A percentile compares a stretch with the other conserved stretches of the same genome.
Conservation (phyloP, 35 echinoderm and acorn worm genomes). For the Ophioderma brevispina region DNA sequence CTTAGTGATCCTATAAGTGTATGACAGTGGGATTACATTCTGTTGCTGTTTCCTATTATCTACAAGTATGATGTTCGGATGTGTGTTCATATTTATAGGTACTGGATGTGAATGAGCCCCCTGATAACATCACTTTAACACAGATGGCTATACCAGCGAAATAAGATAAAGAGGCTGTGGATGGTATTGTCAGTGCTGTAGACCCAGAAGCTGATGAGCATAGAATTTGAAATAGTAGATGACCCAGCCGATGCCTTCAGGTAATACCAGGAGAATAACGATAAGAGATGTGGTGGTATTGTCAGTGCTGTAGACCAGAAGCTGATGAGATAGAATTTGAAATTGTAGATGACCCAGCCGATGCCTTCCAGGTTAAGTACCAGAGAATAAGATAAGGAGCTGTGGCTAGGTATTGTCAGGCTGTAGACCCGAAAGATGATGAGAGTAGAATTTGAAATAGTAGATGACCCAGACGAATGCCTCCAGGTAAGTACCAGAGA, state of each 20-base stretch:
- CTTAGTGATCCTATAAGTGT: too few relatives aligned
- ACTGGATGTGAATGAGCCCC: conserved; percentile 29
- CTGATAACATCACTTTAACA: conserved; percentile 1
- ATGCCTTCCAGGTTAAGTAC: conserved; percentile 37
- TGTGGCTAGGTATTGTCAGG: too few relatives aligned
- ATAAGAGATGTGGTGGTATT: conserved; percentile 5
- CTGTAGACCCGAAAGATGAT: too few relatives aligned
- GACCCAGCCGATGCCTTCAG: too few relatives aligned
- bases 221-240: too few relatives aligned
- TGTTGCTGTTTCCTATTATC: too few relatives aligned
- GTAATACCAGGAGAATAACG: conserved; percentile 17
- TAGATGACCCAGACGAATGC: too few relatives aligned
- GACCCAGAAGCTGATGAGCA: conserved; percentile 31
- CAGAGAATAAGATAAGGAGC: too few relatives aligned
- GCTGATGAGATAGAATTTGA: conserved; percentile 34
- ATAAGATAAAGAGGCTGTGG: conserved; percentile 1
- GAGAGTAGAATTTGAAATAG: too few relatives aligned
- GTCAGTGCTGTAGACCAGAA: conserved; percentile 34
- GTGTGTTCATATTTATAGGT: conserved; percentile 13
- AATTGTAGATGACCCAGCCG: not conserved
- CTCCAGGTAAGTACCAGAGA: conserved; percentile 48
- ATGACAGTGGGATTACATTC: too few relatives aligned
- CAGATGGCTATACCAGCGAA: conserved; percentile 15
- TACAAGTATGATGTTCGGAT: too few relatives aligned
- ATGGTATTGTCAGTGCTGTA: conserved; percentile 27